Evolutionary conservation across 2,888 invertebrate genomes (phyloP), one percentile per base, ranked within the genome.

Genomic region (Napeogenes sylphis): DNA sequence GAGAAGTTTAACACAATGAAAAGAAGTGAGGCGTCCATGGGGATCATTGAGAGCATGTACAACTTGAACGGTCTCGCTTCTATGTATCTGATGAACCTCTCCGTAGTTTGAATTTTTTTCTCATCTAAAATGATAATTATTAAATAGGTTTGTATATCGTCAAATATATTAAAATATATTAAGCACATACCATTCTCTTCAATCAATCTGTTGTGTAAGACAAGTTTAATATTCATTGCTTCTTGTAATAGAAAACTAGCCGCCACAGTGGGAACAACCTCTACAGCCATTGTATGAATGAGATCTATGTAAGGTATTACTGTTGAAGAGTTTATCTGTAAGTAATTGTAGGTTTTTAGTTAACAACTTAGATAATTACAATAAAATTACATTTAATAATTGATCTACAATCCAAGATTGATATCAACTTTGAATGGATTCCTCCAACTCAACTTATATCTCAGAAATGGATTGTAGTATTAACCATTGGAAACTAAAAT

Each of bases 11-110:
- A 21, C 4, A 63, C 42, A 2, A 57, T 59, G n/a, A 64, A 38
- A 4, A 63, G 61, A 3, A 70, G 56, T 12, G 51, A 45, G 2
- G 59, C 56, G 35, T 70, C 64, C 32, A 68, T 47, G 0, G 70
- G 64, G 10, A 70, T 62, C 2, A 68, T 55, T 10, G 46, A 55
- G 12, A 64, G 58, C 12, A 67, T 58, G 35, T 51, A 33, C 30
- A 65, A 64, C 21, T 63, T 54, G 47, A 67, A 65, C 12, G 68
- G 64, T n/a, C 68, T 59, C 21, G 62, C 61, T 35, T 62, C 59
- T 35, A 68, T 62, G 46, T 61, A 62, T 13, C 58, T 58, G 35
- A 66, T 58, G 30, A 62, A 61, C 4, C 33, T 53, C 30, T 58
- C 35, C 6, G 66, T 59, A 46, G 59, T 56, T 57, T 8, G 21